phyloP scores from a whole-genome alignment of 2,888 invertebrate genomes.

The Netelia inedita region DNA sequence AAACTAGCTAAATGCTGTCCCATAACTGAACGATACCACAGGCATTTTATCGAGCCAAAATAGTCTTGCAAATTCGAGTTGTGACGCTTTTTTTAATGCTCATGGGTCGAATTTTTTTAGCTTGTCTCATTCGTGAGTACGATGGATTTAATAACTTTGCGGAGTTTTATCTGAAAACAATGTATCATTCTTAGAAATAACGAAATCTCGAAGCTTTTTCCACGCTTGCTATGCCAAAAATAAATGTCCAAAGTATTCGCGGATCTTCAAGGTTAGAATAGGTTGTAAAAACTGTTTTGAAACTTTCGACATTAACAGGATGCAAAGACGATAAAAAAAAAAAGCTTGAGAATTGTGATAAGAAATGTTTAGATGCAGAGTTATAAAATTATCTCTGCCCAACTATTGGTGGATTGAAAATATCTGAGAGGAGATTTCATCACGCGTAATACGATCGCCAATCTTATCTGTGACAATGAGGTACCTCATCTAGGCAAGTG shows the following conservation, averaged over 20 bases:
- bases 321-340: not conserved
- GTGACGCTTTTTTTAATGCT: not conserved
- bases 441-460: not conserved
- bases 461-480: constrained; percentile 43
- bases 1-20: constrained; percentile 85
- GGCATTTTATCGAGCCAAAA: constrained; percentile 79
- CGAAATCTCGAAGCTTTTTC: not conserved
- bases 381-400: not conserved
- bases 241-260: too few species aligned
- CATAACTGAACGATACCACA: constrained; percentile 81
- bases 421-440: not conserved
- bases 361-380: not conserved
- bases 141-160: not conserved
- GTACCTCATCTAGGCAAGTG: constrained; percentile 33
- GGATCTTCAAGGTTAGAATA: too few species aligned
- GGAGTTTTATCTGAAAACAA: not conserved
- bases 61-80: constrained; percentile 1
- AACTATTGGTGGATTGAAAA: not conserved
- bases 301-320: too few species aligned
- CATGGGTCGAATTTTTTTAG: not conserved
- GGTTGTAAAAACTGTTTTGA: too few species aligned
- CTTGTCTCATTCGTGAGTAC: not conserved
- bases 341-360: not conserved
- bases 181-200: not conserved
- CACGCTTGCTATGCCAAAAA: too few species aligned